Conservation (phyloP, 2,113 vertebrate species). For the Cyanistes caeruleus region DNA sequence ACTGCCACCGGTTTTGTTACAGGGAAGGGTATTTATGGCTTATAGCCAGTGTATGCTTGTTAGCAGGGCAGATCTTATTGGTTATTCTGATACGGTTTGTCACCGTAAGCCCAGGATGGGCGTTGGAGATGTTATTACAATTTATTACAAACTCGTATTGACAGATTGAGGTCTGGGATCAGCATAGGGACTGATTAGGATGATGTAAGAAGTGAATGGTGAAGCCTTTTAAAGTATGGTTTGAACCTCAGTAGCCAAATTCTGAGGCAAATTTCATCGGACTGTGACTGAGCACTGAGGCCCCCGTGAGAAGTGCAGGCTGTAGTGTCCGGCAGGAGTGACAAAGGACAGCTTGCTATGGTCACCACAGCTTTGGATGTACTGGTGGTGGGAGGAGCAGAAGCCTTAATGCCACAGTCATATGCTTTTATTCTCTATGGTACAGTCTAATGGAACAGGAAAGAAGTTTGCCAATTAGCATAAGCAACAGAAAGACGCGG, state of each 20-base stretch:
- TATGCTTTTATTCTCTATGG: background rate
- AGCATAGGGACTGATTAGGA: background rate
- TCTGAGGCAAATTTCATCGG: background rate
- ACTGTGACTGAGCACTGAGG: background rate
- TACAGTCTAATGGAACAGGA: background rate
- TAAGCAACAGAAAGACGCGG: background rate
- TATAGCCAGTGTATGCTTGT: background rate
- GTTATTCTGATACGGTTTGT: background rate
- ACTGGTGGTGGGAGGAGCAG: background rate
- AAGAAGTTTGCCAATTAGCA: background rate
- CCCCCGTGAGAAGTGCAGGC: rapidly evolving
- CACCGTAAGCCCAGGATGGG: background rate
- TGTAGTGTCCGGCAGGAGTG: background rate
- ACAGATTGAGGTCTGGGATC: background rate
- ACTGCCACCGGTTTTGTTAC: background rate
- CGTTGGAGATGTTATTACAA: background rate
- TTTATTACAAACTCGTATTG: background rate
- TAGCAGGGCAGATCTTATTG: background rate
- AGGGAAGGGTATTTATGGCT: background rate
- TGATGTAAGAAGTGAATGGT: background rate
- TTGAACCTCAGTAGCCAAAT: background rate
- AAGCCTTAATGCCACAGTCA: background rate
- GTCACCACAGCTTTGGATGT: background rate
- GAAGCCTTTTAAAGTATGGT: background rate
- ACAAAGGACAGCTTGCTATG: background rate